Evolutionary conservation across 2,888 invertebrate species (phyloP), one percentile per base, ranked within the genome.

Genomic region (Caenorhabditis wallacei): DNA sequence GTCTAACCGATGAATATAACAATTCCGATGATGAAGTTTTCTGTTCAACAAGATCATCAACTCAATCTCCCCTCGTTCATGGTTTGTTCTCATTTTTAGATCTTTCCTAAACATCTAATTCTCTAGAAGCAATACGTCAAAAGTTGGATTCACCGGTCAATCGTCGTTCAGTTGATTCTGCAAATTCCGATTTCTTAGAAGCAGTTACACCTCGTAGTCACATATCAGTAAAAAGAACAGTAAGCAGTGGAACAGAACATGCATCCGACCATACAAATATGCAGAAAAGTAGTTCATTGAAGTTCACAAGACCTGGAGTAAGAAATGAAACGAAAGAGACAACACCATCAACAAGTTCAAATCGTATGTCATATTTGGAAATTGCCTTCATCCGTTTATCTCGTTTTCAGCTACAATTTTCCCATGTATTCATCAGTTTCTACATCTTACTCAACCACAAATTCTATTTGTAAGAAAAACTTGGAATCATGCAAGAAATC

Each of bases 391-490:
- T 1, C 63, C 13, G 11, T 40, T 16, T 13, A 13, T 40, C 2
- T 10, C 16, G 2, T 40, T 69, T 64, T 20, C 46, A 71, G 79
- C 72, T 0, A 61, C 53, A 37, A 53, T 64, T 59, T 26, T 69
- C n/a, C 81, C 81, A n/a, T 76, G 40, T 20, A 61, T 81, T n/a
- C 81, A 81, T 35, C 70, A 75, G 22, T 64, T 63, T 24, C 75
- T 87, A 11, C 82, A 84, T 68, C 69, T 87, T n/a, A 85, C 87
- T 5, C 59, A 75, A 26, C 81, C 85, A 4, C 87, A 87, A 75
- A 87, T 87, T 11, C 20, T 87, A 11, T 83, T 87, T 40, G 85
- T 87, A 0, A 78, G 87, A 18, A 85, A 85, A 69, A 87, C 87
- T 5, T 87, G 87, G 87, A 63, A 68, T 11, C 85, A 85, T 30